Conservation (phyloP, 23 tunicate species). For the Pegea sp. region DNA sequence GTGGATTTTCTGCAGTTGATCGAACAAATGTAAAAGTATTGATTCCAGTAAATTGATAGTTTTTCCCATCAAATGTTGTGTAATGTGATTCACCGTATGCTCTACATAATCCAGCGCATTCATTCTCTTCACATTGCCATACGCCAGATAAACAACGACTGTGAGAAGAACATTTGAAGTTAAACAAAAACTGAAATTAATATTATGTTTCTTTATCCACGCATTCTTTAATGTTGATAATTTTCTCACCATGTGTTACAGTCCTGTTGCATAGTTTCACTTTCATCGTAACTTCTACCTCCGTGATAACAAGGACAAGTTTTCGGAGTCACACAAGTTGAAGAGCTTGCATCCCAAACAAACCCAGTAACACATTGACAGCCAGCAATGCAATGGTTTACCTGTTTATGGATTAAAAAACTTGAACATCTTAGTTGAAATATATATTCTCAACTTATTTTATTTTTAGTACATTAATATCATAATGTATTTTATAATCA, state of each 20-base stretch:
- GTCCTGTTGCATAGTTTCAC: slow-evolving; percentile 91
- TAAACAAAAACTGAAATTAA: not conserved
- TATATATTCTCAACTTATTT: slow-evolving; percentile 16
- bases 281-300: slow-evolving; percentile 77
- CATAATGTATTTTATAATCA: too few species aligned
- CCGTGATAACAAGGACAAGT: slow-evolving; percentile 92
- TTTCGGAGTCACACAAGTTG: slow-evolving; percentile 60
- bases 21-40: slow-evolving; percentile 70
- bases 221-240: too few species aligned
- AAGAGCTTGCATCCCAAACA: slow-evolving; percentile 57
- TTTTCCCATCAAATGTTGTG: slow-evolving; percentile 79
- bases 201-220: too few species aligned
- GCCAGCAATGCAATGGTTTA: slow-evolving; percentile 68
- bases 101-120: slow-evolving; percentile 89
- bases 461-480: slow-evolving; percentile 4
- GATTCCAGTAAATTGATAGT: slow-evolving; percentile 79
- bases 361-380: slow-evolving; percentile 56
- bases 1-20: slow-evolving; percentile 45
- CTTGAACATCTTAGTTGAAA: slow-evolving; percentile 19
- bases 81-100: slow-evolving; percentile 94
- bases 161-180: not conserved
- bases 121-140: slow-evolving; percentile 69
- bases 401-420: too few species aligned
- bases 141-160: slow-evolving; percentile 50
- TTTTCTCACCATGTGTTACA: slow-evolving; percentile 74